A percentile compares a stretch with the other conserved stretches of the same genome.
Evolutionary conservation across 2,113 vertebrate genomes (phyloP).

Genomic region (Nettapus auritus): DNA sequence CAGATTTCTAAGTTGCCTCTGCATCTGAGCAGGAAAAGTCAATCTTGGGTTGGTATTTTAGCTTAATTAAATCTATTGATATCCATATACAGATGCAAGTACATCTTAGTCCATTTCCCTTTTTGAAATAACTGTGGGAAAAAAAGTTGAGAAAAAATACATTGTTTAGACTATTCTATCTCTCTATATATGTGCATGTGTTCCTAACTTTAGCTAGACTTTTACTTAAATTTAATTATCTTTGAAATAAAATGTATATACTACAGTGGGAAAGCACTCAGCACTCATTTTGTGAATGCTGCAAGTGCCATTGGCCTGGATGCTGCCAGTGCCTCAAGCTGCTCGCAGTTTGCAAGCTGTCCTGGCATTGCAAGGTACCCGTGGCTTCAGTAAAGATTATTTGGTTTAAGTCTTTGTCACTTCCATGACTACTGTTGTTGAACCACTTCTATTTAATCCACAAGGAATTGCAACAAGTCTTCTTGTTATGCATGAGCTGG

Average conservation of each 20-base stretch:
- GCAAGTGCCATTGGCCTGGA: neutral
- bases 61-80: neutral
- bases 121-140: rapidly evolving
- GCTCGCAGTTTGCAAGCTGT: rapidly evolving
- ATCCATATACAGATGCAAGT: neutral
- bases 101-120: neutral
- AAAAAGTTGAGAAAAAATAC: neutral
- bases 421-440: neutral
- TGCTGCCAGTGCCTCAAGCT: neutral
- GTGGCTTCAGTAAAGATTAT: neutral
- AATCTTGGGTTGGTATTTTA: neutral
- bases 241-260: neutral
- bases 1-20: neutral
- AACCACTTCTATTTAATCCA: neutral
- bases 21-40: neutral
- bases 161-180: neutral
- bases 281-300: neutral
- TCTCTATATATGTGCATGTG: rapidly evolving
- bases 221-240: neutral
- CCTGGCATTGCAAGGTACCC: neutral
- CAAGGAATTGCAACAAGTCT: neutral
- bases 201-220: neutral
- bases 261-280: neutral
- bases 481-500: neutral
- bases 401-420: slow-evolving; percentile 7